Conservation (phyloP, 2,888 invertebrate species). For the Eupeodes latifasciatus region DNA sequence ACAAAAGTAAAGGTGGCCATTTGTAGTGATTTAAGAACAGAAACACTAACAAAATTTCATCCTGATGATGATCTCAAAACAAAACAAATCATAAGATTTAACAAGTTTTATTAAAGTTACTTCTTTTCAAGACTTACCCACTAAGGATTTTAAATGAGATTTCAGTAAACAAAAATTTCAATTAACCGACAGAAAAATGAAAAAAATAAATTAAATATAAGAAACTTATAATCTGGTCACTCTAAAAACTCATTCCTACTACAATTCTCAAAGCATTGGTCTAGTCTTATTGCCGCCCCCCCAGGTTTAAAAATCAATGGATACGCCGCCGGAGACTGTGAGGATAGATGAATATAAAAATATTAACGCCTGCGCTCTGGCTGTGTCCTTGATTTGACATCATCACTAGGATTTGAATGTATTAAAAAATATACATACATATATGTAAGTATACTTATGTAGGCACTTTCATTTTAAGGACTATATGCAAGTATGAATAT, state of each 20-base stretch:
- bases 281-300: slow-evolving; percentile 50
- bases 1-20: background rate
- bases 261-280: slow-evolving; percentile 60
- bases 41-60: too few relatives aligned
- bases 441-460: background rate
- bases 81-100: too few relatives aligned
- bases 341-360: slow-evolving; percentile 8
- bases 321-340: slow-evolving; percentile 16
- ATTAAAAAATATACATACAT: background rate
- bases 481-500: background rate
- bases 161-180: too few relatives aligned
- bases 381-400: slow-evolving; percentile 72
- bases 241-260: slow-evolving; percentile 20
- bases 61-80: too few relatives aligned
- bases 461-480: background rate
- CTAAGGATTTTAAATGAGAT: too few relatives aligned
- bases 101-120: too few relatives aligned
- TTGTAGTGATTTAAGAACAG: too few relatives aligned
- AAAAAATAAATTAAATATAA: background rate
- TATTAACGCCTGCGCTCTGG: slow-evolving; percentile 46
- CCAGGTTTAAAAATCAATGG: slow-evolving; percentile 38
- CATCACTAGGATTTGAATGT: slow-evolving; percentile 26
- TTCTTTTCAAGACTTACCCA: too few relatives aligned
- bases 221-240: slow-evolving; percentile 14
- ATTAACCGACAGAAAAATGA: background rate